A percentile compares a stretch with the other conserved stretches of the same genome.
Evolutionary conservation across 2,113 vertebrate genomes (phyloP).

Genomic region (Pygathrix nemaeus): DNA sequence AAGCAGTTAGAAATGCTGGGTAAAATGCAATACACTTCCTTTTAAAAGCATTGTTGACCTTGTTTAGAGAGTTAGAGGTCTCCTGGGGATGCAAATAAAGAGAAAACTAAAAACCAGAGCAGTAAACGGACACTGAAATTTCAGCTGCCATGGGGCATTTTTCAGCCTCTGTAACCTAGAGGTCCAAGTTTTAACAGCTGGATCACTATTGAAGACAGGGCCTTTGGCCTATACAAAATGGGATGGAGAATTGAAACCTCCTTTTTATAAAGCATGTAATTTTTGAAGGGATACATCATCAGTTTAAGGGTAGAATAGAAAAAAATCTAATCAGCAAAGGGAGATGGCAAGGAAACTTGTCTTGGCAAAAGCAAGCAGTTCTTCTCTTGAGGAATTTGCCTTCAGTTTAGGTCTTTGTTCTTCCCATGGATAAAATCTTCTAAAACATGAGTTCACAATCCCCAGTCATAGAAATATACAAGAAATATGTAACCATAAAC

Average conservation of each 20-base stretch:
- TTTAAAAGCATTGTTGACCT: slow-evolving; percentile 50
- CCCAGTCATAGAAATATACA: background rate
- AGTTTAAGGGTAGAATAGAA: background rate
- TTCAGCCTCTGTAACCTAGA: background rate
- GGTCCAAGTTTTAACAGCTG: background rate
- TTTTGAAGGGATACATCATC: background rate
- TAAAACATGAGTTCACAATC: background rate
- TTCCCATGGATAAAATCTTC: background rate
- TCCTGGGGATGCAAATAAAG: slow-evolving; percentile 19
- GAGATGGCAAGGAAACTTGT: background rate
- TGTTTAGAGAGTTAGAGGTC: slow-evolving; percentile 44
- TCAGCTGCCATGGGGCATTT: background rate
- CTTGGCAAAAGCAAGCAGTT: background rate
- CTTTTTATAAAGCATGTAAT: background rate
- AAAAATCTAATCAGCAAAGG: background rate
- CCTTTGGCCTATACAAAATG: background rate
- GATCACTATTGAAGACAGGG: background rate
- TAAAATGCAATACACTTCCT: slow-evolving; percentile 55
- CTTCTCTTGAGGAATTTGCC: background rate
- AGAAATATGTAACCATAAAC: background rate
- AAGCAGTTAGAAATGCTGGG: background rate
- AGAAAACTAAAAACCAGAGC: slow-evolving; percentile 14
- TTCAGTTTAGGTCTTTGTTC: background rate
- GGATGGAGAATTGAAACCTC: background rate
- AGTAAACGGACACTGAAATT: background rate